These are phyloP conservation scores for Esox masquinongy DNA, from an alignment of 2,797 vertebrate genomes.

Conservation along the genomic window DNA sequence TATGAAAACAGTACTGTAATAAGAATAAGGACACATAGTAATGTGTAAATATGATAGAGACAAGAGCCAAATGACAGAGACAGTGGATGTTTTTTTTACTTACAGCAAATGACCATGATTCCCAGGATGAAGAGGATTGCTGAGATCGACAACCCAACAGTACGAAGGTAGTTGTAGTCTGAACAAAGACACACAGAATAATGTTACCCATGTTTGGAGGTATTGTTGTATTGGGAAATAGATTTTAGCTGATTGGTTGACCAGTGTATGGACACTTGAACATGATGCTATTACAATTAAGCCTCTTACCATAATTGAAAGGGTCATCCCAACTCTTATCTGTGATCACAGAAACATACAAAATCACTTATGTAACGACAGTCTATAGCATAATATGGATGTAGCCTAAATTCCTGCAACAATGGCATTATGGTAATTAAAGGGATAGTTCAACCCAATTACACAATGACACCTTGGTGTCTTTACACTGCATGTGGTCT, in stretches of 20 bases:
- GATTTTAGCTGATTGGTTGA: neutral
- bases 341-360: slow-evolving; percentile 30
- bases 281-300: neutral
- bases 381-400: neutral
- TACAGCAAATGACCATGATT: slow-evolving; percentile 72
- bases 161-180: slow-evolving; percentile 68
- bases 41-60: too few relatives aligned
- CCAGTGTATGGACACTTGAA: neutral
- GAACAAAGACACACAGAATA: slow-evolving; percentile 21
- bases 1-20: too few relatives aligned
- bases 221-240: neutral
- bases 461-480: neutral
- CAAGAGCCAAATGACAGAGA: neutral
- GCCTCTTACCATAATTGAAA: slow-evolving; percentile 71
- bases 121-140: slow-evolving; percentile 71
- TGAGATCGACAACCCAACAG: slow-evolving; percentile 62
- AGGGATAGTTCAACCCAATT: neutral
- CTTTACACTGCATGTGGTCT: too few relatives aligned
- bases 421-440: neutral
- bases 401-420: neutral
- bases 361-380: neutral
- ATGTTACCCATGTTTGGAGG: slow-evolving; percentile 1
- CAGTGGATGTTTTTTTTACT: slow-evolving; percentile 44
- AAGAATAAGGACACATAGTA: too few relatives aligned
- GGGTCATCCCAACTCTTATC: slow-evolving; percentile 43